Evolutionary conservation across 2,113 vertebrate genomes (phyloP), one percentile per base, ranked within the genome.

Genomic region (Atrichornis clamosus): DNA sequence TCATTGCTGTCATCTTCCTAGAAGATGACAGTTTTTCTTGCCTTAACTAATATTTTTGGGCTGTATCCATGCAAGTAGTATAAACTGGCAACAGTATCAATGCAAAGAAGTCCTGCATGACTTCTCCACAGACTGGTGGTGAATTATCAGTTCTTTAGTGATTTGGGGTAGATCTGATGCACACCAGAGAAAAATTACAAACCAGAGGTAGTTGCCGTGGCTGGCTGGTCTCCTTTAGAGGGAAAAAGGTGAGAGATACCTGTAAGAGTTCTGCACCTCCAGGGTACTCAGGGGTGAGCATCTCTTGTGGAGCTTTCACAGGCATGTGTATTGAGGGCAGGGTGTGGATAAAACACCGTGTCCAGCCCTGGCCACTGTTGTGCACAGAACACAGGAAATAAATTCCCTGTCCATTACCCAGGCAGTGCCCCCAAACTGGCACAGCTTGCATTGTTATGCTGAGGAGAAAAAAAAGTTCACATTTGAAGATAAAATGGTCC

Each of bases 11-110:
- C 14, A 19, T 80, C 27, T 55, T 77, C 49, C 58, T 49, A 50
- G 39, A 91, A 27, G 21, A 46, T 33, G 20, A 67, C 17, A 41
- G 6, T 37, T 95, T 85, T 87, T 93, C 49, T 74, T 93, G 17
- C 47, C 37, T 58, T 59, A 67, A 3, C 28, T 62, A 39, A 12
- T 46, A 32, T 15, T 55, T 78, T 87, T 72, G 35, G 5, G 3
- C 41, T 65, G 37, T 58, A 76, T 79, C 3, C 7, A 46, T n/a
- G 72, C 69, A 89, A 91, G 26, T 42, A 72, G 19, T 83, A 80
- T 75, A 84, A 96, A 56, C 81, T 16, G 18, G 19, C 47, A 95
- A 50, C 22, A 65, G 60, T 93, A 89, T 86, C 77, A 82, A 70
- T 87, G 56, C 77, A 82, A 70, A 84, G 56, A 72, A 95, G 94